Conservation (phyloP, 2,113 vertebrate genomes). For the Abramis brama region DNA sequence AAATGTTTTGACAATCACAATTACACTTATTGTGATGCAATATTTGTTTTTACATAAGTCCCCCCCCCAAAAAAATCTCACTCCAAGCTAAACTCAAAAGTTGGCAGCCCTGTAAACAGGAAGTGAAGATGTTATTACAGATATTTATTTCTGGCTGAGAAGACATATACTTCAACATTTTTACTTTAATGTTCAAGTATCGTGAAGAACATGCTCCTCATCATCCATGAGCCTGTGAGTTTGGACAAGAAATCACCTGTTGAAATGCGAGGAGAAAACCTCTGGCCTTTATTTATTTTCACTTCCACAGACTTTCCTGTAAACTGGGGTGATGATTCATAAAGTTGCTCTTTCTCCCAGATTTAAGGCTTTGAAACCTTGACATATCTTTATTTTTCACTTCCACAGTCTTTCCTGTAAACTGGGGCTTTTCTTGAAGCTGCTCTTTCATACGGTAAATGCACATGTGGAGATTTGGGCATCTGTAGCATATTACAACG, state of each 20-base stretch:
- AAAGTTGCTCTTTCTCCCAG: neutral
- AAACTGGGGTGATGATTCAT: neutral
- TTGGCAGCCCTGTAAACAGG: no score
- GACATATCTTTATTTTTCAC: neutral
- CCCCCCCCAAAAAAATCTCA: no score
- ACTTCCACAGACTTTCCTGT: no score
- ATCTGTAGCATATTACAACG: no score
- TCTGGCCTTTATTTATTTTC: neutral
- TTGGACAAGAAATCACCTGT: neutral
- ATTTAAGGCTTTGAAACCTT: no score
- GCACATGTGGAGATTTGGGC: neutral
- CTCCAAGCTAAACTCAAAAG: no score
- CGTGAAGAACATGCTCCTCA: neutral
- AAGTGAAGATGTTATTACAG: neutral
- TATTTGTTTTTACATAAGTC: no score
- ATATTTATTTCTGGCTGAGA: neutral
- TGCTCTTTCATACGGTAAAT: neutral
- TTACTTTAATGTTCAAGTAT: neutral
- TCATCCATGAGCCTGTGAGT: neutral
- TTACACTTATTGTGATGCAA: no score
- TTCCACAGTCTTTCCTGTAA: neutral
- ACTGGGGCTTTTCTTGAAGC: neutral
- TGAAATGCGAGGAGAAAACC: neutral
- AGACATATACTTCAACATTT: neutral
- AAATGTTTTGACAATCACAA: no score